Conservation (phyloP, 2,113 vertebrate genomes). For the Cygnus atratus region DNA sequence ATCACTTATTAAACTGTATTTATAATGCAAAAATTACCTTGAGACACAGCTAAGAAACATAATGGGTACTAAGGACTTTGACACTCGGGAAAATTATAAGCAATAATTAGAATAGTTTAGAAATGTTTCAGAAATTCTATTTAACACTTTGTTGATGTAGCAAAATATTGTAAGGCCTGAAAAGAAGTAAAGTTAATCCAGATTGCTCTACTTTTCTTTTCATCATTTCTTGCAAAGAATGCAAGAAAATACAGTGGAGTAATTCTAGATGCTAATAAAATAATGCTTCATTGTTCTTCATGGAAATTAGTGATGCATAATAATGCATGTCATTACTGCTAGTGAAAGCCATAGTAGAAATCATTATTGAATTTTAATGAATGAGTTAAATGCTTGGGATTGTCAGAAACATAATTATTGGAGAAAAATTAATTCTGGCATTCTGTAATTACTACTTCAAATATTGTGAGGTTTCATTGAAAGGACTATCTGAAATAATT, state of each 20-base stretch:
- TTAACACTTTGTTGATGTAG: neutral
- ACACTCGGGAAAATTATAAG: neutral
- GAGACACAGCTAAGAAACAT: neutral
- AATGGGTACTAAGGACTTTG: neutral
- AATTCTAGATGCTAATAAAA: conserved; percentile 68
- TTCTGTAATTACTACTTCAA: conserved; percentile 74
- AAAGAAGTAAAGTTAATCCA: neutral
- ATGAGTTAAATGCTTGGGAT: conserved; percentile 71
- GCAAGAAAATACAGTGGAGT: conserved; percentile 6
- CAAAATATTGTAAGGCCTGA: neutral
- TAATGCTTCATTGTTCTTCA: conserved; percentile 72
- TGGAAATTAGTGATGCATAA: conserved; percentile 73
- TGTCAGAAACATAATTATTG: conserved; percentile 74
- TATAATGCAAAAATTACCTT: neutral
- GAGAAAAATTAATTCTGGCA: conserved; percentile 76
- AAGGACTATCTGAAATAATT: conserved; percentile 61
- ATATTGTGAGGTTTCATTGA: conserved; percentile 54
- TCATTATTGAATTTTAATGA: conserved; percentile 78
- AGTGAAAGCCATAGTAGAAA: conserved; percentile 70
- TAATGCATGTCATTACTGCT: conserved; percentile 70
- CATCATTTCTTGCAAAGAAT: conserved; percentile 11
- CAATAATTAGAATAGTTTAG: conserved; percentile 8
- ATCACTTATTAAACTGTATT: neutral
- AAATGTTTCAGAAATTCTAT: neutral
- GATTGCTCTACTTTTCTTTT: neutral